Evolutionary conservation across 1,140 invertebrate species (phyloP).

Genomic region (Caenorhabditis latens): DNA sequence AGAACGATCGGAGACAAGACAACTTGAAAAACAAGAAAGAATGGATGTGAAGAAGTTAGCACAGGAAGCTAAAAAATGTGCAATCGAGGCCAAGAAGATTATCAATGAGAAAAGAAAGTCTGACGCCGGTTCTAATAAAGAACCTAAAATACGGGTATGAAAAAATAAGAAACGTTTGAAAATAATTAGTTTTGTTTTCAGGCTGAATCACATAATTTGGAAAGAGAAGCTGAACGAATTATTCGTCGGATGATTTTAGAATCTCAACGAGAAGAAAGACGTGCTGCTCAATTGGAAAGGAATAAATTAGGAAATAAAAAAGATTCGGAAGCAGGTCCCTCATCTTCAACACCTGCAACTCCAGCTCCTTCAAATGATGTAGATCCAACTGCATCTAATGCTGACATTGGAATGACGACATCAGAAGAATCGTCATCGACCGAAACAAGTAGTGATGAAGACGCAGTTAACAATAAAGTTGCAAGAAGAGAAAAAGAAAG

Average conservation of each 20-base stretch:
- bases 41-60: neutral
- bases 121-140: neutral
- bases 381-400: neutral
- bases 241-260: constrained; percentile 2
- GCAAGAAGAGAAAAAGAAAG: constrained; percentile 12
- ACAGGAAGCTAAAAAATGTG: neutral
- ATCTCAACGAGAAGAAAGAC: constrained; percentile 25
- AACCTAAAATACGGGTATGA: neutral
- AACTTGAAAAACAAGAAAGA: neutral
- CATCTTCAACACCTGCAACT: neutral
- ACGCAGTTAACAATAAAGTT: neutral
- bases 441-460: constrained; percentile 4
- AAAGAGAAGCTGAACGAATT: constrained; percentile 35
- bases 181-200: neutral
- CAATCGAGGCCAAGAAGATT: neutral
- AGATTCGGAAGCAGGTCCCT: no score
- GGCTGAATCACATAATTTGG: constrained; percentile 43
- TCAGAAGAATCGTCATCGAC: neutral
- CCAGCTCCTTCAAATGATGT: neutral
- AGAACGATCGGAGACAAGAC: neutral
- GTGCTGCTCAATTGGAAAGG: neutral
- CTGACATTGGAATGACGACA: neutral
- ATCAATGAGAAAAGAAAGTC: constrained; percentile 8
- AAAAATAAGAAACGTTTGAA: neutral
- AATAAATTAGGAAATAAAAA: neutral